phyloP scores from a whole-genome alignment of 2,113 vertebrate genomes.

The Uria aalge region DNA sequence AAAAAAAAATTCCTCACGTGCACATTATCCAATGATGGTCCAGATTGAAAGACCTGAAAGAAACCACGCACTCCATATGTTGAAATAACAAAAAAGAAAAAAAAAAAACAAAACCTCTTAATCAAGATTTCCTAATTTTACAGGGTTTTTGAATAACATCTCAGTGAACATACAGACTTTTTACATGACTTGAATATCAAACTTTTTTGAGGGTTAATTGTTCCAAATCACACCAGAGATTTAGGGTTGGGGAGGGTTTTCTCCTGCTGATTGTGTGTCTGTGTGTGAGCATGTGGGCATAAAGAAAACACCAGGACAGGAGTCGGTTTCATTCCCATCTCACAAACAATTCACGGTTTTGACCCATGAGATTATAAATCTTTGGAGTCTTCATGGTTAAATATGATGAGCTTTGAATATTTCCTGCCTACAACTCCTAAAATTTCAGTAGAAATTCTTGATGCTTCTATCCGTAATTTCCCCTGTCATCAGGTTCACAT shows the following conservation, averaged over 20 bases:
- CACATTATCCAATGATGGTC: background rate
- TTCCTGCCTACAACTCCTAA: background rate
- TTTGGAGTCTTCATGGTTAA: background rate
- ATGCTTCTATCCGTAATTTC: background rate
- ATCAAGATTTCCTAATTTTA: background rate
- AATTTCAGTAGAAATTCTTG: background rate
- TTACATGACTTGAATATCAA: background rate
- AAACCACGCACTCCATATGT: background rate
- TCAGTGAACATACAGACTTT: background rate
- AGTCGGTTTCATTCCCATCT: background rate
- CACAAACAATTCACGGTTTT: background rate
- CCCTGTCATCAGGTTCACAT: background rate
- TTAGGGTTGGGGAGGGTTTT: background rate
- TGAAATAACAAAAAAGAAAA: background rate
- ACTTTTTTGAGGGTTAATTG: background rate
- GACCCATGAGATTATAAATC: background rate
- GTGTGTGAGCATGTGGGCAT: background rate
- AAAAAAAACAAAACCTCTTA: background rate
- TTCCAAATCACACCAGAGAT: background rate
- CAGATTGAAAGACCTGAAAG: background rate
- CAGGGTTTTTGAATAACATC: background rate
- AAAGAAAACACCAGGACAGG: background rate
- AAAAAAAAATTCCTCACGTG: background rate
- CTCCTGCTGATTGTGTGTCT: background rate
- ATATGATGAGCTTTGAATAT: background rate